phyloP scores from a whole-genome alignment of 2,888 invertebrate genomes.

The Emesis castigata region DNA sequence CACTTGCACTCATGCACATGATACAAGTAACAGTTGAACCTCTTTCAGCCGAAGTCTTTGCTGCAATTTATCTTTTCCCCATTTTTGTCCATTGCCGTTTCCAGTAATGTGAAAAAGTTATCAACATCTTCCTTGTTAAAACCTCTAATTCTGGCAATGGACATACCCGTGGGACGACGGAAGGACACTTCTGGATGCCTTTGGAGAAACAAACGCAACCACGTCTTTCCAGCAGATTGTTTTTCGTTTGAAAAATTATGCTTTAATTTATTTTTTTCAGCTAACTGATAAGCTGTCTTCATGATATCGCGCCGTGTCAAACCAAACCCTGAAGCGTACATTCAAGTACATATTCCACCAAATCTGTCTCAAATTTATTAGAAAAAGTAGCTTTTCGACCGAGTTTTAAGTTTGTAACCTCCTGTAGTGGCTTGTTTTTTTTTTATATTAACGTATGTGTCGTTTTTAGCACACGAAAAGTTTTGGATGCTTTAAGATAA shows the following conservation, averaged over 20 bases:
- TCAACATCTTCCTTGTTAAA: conserved; percentile 34
- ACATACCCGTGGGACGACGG: conserved; percentile 32
- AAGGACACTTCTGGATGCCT: conserved; percentile 32
- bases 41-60: conserved; percentile 67
- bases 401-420: conserved; percentile 3
- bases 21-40: conserved; percentile 50
- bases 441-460: too few relatives aligned
- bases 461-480: too few relatives aligned
- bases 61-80: conserved; percentile 56
- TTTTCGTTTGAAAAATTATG: conserved; percentile 26
- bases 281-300: too few relatives aligned
- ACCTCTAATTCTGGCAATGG: conserved; percentile 12
- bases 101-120: conserved; percentile 15
- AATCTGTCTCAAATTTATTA: conserved; percentile 26
- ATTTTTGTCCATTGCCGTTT: conserved; percentile 23
- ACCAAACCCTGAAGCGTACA: too few relatives aligned
- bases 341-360: too few relatives aligned
- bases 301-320: too few relatives aligned
- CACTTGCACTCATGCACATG: too few relatives aligned
- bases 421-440: not conserved
- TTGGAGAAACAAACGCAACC: conserved; percentile 28
- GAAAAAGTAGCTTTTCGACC: conserved; percentile 5
- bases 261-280: conserved; percentile 20
- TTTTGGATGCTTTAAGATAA: too few relatives aligned
- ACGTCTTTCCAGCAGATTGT: conserved; percentile 21